Evolutionary conservation across 2,888 invertebrate genomes (phyloP).

Genomic region (Tyria jacobaeae): DNA sequence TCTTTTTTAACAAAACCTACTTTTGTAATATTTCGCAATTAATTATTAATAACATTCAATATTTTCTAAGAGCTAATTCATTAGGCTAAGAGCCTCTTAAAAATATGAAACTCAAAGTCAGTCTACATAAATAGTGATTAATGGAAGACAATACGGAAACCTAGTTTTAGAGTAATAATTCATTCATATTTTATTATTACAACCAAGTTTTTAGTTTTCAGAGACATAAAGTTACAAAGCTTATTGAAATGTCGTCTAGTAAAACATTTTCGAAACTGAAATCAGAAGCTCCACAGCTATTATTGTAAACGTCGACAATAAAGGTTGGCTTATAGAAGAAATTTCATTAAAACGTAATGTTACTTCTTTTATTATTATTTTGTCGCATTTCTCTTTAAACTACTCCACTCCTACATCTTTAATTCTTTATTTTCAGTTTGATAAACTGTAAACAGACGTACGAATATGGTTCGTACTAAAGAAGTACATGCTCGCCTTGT

Average conservation of each 20-base stretch:
- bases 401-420: slow-evolving; percentile 7
- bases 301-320: too few relatives aligned
- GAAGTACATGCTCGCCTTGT: too few relatives aligned
- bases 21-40: too few relatives aligned
- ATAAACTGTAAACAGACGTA: neutral
- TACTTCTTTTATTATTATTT: too few relatives aligned
- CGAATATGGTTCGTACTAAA: too few relatives aligned
- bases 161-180: neutral
- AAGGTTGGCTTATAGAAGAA: too few relatives aligned
- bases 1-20: too few relatives aligned
- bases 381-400: neutral
- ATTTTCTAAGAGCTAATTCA: neutral
- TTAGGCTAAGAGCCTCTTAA: neutral
- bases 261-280: neutral
- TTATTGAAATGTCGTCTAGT: neutral
- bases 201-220: neutral
- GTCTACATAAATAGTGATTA: neutral
- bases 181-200: neutral
- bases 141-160: neutral
- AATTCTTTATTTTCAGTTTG: neutral
- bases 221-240: neutral
- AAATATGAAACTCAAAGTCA: neutral
- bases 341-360: too few relatives aligned
- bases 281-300: neutral
- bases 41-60: neutral